Conservation (phyloP, 2,797 vertebrate genomes). For the Enteromius mattozi region DNA sequence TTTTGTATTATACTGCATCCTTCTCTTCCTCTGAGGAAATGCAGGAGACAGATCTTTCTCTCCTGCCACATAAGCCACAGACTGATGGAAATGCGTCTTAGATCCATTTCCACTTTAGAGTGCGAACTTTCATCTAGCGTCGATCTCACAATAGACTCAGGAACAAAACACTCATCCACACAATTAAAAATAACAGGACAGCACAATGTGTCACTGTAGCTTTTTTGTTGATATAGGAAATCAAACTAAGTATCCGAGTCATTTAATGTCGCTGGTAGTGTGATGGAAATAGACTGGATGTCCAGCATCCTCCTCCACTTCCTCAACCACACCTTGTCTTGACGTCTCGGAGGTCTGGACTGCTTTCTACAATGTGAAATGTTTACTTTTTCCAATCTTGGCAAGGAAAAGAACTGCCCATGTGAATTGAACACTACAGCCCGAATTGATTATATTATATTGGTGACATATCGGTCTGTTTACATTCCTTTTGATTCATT, state of each 20-base stretch:
- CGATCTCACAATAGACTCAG: conserved; percentile 57
- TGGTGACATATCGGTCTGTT: background rate
- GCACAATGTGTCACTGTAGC: conserved; percentile 31
- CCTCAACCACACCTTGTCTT: conserved; percentile 52
- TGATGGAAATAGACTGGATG: conserved; percentile 54
- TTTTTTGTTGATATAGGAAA: conserved; percentile 34
- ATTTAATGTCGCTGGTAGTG: conserved; percentile 57
- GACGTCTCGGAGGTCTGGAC: conserved; percentile 28
- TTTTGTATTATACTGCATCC: background rate
- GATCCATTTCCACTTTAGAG: conserved; percentile 21
- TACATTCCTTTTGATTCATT: background rate
- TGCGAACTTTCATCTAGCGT: conserved; percentile 1
- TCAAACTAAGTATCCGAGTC: conserved; percentile 61
- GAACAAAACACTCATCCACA: conserved; percentile 72
- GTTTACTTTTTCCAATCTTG: conserved; percentile 39
- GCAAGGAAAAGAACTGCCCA: background rate
- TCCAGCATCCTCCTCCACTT: conserved; percentile 74
- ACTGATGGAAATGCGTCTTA: conserved; percentile 4
- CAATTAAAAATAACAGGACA: conserved; percentile 66
- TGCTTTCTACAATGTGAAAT: conserved; percentile 37
- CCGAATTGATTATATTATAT: background rate
- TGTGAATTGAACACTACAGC: background rate
- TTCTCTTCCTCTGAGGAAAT: background rate
- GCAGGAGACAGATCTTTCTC: background rate
- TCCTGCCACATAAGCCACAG: conserved; percentile 1